Evolutionary conservation across 53 echinoderm and acorn worm species (phyloP).

Genomic region (Zoroaster sp.): DNA sequence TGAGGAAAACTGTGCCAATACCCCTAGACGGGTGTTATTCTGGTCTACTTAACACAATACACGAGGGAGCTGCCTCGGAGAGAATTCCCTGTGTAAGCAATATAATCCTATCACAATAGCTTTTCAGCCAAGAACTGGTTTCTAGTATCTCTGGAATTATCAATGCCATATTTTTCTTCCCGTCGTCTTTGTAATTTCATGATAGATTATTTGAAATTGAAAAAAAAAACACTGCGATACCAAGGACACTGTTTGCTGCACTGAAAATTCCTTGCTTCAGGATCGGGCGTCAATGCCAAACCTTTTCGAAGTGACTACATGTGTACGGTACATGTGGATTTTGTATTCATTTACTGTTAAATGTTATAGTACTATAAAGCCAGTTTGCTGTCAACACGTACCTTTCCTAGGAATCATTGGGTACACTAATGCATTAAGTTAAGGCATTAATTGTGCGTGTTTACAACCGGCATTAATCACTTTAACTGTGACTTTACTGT

Average conservation of each 20-base stretch:
- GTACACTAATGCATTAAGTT: too few relatives aligned
- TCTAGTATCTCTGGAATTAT: conserved; percentile 42
- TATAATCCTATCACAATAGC: conserved; percentile 33
- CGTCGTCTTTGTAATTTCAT: not conserved
- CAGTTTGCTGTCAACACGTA: too few relatives aligned
- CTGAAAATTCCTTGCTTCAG: not conserved
- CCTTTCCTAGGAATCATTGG: too few relatives aligned
- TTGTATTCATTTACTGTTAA: too few relatives aligned
- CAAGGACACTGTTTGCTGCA: not conserved
- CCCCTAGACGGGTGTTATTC: conserved; percentile 18
- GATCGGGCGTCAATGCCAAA: not conserved
- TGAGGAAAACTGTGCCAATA: conserved; percentile 35
- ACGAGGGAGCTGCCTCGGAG: not conserved
- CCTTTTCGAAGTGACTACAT: not conserved
- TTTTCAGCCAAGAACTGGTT: conserved; percentile 10
- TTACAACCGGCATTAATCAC: not conserved
- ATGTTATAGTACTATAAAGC: too few relatives aligned
- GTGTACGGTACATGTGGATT: too few relatives aligned
- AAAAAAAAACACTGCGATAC: too few relatives aligned
- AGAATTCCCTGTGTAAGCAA: not conserved
- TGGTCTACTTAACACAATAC: conserved; percentile 45
- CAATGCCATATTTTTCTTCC: not conserved
- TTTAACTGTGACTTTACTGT: not conserved
- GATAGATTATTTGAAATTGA: too few relatives aligned
- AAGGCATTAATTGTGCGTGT: too few relatives aligned